phyloP scores from a whole-genome alignment of 2,113 vertebrate species.

The Ophthalmotilapia sp. region DNA sequence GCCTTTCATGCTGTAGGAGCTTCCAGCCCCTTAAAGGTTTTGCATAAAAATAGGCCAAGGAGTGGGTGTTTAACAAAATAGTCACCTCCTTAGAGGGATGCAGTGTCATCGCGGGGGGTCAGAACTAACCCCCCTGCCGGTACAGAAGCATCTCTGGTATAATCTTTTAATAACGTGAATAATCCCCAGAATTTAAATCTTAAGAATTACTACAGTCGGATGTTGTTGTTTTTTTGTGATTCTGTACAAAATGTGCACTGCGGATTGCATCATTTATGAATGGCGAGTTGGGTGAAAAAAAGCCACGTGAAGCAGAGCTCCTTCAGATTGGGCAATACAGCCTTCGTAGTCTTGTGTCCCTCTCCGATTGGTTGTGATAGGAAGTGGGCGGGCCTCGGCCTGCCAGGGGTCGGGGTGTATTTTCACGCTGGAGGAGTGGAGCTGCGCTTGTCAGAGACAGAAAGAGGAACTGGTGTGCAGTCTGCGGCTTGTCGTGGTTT shows the following conservation, averaged over 20 bases:
- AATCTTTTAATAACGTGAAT: background rate
- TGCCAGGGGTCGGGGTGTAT: constrained; percentile 12
- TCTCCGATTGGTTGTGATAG: constrained; percentile 57
- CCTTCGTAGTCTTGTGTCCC: background rate
- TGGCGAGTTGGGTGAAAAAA: background rate
- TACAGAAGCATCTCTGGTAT: background rate
- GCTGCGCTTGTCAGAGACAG: background rate
- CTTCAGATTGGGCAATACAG: constrained; percentile 27
- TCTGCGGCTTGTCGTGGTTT: background rate
- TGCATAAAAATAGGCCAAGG: background rate
- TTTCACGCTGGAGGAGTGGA: constrained; percentile 9
- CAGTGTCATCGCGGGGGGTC: background rate
- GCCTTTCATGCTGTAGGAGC: background rate
- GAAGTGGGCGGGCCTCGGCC: constrained; percentile 35
- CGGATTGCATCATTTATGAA: constrained; percentile 56
- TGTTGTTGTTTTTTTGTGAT: background rate
- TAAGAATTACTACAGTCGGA: background rate
- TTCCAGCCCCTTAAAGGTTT: background rate
- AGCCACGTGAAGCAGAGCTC: constrained; percentile 33
- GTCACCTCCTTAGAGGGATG: background rate
- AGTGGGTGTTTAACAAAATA: background rate
- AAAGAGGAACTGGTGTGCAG: background rate
- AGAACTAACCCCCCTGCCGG: background rate
- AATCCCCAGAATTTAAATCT: background rate
- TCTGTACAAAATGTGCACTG: background rate